These are phyloP conservation scores for Andrena dorsata DNA, from an alignment of 2,888 invertebrate species.

Conservation along the genomic window DNA sequence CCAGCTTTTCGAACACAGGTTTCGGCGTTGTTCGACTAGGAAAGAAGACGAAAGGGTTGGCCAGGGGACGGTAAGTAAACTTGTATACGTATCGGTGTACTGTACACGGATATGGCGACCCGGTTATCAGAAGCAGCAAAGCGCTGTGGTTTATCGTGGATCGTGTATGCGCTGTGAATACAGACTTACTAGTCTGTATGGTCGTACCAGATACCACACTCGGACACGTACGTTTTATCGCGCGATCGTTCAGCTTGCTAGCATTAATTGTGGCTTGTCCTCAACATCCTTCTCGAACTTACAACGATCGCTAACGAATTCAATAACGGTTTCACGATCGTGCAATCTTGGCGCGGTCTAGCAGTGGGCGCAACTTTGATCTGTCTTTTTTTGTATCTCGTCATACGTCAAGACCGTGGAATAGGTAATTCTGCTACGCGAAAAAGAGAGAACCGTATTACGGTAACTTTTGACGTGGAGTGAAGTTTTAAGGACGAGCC, in stretches of 20 bases:
- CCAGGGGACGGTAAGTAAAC: constrained; percentile 20
- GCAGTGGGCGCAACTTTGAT: not conserved
- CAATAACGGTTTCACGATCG: constrained; percentile 12
- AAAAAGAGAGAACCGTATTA: not conserved
- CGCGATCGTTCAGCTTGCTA: constrained; percentile 13
- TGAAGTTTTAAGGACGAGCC: constrained; percentile 5
- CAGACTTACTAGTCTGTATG: constrained; percentile 26
- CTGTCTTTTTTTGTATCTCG: not conserved
- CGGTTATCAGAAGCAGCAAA: constrained; percentile 26
- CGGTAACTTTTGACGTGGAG: constrained; percentile 1
- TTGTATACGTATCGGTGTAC: constrained; percentile 10
- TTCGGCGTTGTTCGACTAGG: not conserved
- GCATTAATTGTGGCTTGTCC: constrained; percentile 5
- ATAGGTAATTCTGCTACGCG: not conserved
- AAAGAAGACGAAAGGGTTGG: constrained; percentile 2
- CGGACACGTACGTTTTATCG: constrained; percentile 23
- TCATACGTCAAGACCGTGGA: not conserved
- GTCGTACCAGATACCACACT: constrained; percentile 27
- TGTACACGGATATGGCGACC: constrained; percentile 10
- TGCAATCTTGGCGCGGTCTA: not conserved
- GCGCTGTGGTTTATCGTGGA: constrained; percentile 31
- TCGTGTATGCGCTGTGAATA: constrained; percentile 25
- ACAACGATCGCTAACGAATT: not conserved
- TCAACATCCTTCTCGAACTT: constrained; percentile 21
- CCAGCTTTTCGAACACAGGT: not conserved